Base-by-base conservation (phyloP, 2,113 vertebrate genomes). In the Phrynosoma blainvillii region DNA sequence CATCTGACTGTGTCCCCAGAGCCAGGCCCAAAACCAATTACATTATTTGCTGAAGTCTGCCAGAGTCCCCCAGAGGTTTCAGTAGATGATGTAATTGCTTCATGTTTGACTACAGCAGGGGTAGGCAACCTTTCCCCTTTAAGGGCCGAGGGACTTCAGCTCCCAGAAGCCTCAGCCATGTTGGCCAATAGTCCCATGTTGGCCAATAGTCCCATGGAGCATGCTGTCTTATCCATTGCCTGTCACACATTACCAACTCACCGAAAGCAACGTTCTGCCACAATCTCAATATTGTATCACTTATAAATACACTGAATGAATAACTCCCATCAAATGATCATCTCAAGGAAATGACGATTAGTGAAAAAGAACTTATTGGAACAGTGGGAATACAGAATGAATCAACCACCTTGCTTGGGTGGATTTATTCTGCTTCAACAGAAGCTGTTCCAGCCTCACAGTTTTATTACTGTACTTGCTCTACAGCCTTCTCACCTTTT, bases 391-490 rank as follows among this genome's bases (percentile, higher is more conserved):
- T 93, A 94, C 1, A 88, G 52, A 93, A 92, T 27, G 5, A 89
- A 92, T 42, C 27, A 16, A 1, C 83, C 76, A 54, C 85, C 92
- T 92, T 90, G 87, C 71, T 80, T 93, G 71, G 52, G 21, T 36
- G 18, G 82, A 68, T 85, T 93, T 30, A 32, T 84, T 79, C 85
- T 62, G 87, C 86, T 93, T 71, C 13, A 89, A 71, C 56, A 76
- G 6, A 25, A 87, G 88, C 25, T 10, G 66, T 0, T 79, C 6
- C 88, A 92, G 4, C 0, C 14, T 5, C 12, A 80, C 89, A 75
- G 16, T 78, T 86, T 89, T 91, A 90, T 88, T 79, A 83, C 71
- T 54, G 75, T 54, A 66, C 93, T 93, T 95, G 88, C 87, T 91
- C 87, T 85, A 86, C 83, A 86, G 85, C 36, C 85, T 84, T 81